phyloP scores from a whole-genome alignment of 2,113 vertebrate species.

The Hydropotes inermis region DNA sequence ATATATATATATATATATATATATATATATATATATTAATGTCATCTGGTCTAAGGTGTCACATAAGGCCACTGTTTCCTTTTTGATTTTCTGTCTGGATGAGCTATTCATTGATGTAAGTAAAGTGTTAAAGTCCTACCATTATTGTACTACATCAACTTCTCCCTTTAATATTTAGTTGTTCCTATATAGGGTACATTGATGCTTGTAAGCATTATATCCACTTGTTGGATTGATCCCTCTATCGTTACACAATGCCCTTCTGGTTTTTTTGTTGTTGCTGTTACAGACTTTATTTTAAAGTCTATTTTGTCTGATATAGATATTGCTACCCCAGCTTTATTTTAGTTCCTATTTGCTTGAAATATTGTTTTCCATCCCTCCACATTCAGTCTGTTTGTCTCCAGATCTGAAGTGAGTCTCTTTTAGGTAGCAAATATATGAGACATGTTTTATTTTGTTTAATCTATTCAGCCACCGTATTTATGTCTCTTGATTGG shows the following conservation, averaged over 20 bases:
- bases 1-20: not conserved
- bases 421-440: not conserved
- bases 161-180: not conserved
- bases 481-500: not conserved
- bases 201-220: not conserved
- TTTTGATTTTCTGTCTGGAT: not conserved
- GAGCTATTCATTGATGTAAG: not conserved
- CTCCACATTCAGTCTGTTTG: not conserved
- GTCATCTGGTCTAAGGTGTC: not conserved
- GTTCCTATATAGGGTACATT: not conserved
- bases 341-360: not conserved
- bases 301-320: not conserved
- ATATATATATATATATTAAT: not conserved
- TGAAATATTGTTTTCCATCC: not conserved
- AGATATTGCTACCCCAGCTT: not conserved
- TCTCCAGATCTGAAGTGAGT: not conserved
- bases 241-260: not conserved
- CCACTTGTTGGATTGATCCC: not conserved
- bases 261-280: not conserved
- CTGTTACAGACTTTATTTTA: not conserved
- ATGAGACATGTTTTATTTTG: not conserved
- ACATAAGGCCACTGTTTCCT: not conserved
- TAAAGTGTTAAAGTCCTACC: not conserved
- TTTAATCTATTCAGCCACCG: not conserved
- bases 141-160: not conserved